A percentile compares a stretch with the other conserved stretches of the same genome.
These are phyloP conservation scores for Scelioninae gen. 1 DNA, from an alignment of 2,888 invertebrate species.

Conservation along the genomic window DNA sequence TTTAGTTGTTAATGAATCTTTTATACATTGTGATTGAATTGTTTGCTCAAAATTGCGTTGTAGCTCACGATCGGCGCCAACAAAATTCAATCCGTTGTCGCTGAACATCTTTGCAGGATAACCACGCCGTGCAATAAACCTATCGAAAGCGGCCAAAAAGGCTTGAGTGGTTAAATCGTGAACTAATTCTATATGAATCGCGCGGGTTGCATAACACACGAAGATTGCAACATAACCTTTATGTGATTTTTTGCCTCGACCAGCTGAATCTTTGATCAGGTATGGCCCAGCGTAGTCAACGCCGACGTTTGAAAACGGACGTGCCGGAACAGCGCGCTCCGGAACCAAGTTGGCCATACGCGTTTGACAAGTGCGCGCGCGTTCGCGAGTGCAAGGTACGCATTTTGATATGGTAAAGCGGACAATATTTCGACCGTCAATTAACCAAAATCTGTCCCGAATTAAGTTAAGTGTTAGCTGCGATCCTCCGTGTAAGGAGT, in stretches of 20 bases:
- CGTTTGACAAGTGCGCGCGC: background rate
- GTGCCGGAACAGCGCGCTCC: background rate
- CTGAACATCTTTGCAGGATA: too few species aligned
- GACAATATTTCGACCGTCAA: background rate
- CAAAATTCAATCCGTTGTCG: too few species aligned
- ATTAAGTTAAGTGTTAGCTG: background rate
- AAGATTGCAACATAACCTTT: background rate
- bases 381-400: background rate
- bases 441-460: background rate
- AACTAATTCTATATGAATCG: background rate
- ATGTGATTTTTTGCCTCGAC: background rate
- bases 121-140: background rate
- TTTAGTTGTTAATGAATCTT: too few species aligned
- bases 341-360: background rate
- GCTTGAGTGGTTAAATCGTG: background rate
- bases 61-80: too few species aligned
- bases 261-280: background rate
- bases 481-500: background rate
- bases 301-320: background rate
- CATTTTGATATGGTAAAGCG: background rate
- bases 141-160: background rate
- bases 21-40: too few species aligned
- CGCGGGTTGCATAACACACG: too few species aligned
- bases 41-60: too few species aligned
- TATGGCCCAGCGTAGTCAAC: background rate